Percentiles rank a stretch among this genome's conserved stretches.
Evolutionary conservation across 2,797 vertebrate species (phyloP).

Genomic region (Ceyx erithaca): DNA sequence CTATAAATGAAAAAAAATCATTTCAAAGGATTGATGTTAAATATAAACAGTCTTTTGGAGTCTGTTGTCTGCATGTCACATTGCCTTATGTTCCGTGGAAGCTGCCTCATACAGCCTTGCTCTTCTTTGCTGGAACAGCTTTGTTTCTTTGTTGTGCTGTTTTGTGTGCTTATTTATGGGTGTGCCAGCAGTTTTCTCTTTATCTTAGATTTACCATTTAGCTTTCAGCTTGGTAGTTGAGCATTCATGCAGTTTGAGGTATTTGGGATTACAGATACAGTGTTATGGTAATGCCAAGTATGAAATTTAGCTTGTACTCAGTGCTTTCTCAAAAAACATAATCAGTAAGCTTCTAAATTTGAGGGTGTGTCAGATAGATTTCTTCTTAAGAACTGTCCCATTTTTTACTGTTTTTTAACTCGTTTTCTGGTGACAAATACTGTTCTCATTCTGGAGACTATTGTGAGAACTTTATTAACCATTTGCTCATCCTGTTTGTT

Average conservation of each 20-base stretch:
- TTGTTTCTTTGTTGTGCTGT: not conserved
- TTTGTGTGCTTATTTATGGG: not conserved
- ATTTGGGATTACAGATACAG: not conserved
- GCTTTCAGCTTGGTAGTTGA: not conserved
- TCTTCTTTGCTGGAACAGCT: not conserved
- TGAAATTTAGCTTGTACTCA: not conserved
- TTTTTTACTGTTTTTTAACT: not conserved
- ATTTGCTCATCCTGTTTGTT: not conserved
- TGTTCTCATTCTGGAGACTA: not conserved
- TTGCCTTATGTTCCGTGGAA: not conserved
- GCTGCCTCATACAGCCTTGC: not conserved
- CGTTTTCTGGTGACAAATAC: not conserved
- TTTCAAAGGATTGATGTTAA: not conserved
- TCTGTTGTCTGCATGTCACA: not conserved
- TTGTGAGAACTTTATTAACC: not conserved
- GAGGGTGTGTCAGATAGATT: not conserved
- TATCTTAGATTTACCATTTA: not conserved
- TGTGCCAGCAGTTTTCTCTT: not conserved
- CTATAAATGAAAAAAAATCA: not conserved
- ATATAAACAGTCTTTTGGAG: not conserved
- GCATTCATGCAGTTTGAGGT: not conserved
- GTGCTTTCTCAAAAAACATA: not conserved
- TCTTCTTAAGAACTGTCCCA: not conserved
- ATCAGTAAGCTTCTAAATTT: not conserved
- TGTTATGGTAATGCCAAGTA: not conserved